Evolutionary conservation across 2,113 vertebrate genomes (phyloP).

Genomic region (Orientallactaga bullata): DNA sequence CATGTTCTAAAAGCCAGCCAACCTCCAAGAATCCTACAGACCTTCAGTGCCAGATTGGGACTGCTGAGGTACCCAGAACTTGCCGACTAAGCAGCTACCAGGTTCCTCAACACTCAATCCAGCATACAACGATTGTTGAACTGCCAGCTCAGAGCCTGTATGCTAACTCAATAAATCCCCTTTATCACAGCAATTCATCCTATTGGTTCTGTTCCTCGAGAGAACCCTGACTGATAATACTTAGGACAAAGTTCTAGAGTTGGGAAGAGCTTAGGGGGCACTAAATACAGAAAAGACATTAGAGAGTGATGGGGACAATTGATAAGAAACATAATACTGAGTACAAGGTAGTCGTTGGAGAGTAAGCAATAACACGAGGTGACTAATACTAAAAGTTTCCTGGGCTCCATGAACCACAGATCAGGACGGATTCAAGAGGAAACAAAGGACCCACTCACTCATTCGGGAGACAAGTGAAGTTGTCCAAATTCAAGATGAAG

Average conservation of each 20-base stretch:
- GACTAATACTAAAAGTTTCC: not conserved
- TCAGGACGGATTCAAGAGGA: not conserved
- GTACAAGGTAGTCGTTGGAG: not conserved
- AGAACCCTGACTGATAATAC: too few species aligned
- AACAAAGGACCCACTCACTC: not conserved
- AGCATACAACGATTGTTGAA: too few species aligned
- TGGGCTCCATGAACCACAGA: not conserved
- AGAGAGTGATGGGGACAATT: not conserved
- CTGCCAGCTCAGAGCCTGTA: too few species aligned
- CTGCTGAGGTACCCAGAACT: too few species aligned
- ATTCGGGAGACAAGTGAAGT: not conserved
- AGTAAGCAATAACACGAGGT: not conserved
- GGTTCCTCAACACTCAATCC: too few species aligned
- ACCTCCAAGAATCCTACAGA: too few species aligned
- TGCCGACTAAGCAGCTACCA: too few species aligned
- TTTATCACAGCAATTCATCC: too few species aligned
- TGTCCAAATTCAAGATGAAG: not conserved
- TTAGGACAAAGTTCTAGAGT: not conserved
- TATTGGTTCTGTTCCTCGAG: too few species aligned
- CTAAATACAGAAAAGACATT: not conserved
- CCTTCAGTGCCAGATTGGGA: too few species aligned
- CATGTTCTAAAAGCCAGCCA: too few species aligned
- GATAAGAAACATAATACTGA: not conserved
- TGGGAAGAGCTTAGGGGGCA: not conserved
- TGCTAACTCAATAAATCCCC: too few species aligned